A percentile compares a stretch with the other conserved stretches of the same genome.
phyloP scores from a whole-genome alignment of 2,888 invertebrate species.

The Scotopteryx bipunctaria region DNA sequence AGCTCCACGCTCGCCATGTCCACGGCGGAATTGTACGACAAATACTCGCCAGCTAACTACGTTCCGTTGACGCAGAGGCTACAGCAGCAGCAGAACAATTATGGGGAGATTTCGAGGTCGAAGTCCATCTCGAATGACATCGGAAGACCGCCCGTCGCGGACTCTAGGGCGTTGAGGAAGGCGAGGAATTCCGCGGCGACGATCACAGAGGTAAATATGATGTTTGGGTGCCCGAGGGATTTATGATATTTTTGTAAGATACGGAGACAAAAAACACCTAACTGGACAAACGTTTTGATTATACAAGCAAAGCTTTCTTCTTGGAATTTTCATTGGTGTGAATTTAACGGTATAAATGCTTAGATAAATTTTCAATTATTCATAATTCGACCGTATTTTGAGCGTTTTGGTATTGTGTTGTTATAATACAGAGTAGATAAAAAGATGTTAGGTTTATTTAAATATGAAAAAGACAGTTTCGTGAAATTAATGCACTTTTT shows the following conservation, averaged over 20 bases:
- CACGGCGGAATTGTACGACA: conserved; percentile 87
- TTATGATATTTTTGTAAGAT: conserved; percentile 29
- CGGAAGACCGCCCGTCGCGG: conserved; percentile 73
- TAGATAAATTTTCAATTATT: no score
- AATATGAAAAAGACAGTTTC: no score
- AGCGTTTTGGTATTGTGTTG: no score
- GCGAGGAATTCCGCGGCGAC: conserved; percentile 68
- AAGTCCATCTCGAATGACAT: conserved; percentile 85
- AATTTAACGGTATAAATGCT: no score
- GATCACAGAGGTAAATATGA: conserved; percentile 66
- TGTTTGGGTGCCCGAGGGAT: conserved; percentile 58
- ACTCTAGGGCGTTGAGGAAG: conserved; percentile 58
- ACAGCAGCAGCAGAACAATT: conserved; percentile 60
- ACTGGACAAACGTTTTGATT: no score
- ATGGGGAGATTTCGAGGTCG: conserved; percentile 74
- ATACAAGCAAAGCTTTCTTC: no score
- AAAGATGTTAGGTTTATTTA: no score
- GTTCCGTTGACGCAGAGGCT: conserved; percentile 83
- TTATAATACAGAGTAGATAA: no score
- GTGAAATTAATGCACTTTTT: no score
- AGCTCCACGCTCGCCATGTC: conserved; percentile 82
- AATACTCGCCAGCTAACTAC: conserved; percentile 90
- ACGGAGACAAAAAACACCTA: not conserved
- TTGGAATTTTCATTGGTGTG: no score
- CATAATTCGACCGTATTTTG: no score